Evolutionary conservation across 92 coral and sea anemone genomes (phyloP), one percentile per base, ranked within the genome.

Genomic region (Palythoa grandiflora): DNA sequence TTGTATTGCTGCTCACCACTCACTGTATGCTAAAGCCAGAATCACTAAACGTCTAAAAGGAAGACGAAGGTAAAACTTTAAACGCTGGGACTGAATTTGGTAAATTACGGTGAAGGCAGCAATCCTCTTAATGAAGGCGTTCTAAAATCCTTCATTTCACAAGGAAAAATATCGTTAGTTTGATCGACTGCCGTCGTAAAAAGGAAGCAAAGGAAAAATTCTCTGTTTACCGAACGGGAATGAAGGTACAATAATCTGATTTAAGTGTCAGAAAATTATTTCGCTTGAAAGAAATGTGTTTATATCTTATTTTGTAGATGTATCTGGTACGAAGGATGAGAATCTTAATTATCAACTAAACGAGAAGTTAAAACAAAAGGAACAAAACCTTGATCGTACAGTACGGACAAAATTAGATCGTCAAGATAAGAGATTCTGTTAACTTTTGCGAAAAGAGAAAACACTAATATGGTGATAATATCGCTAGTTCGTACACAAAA

Each of bases 371-470:
- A 50, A 16, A 66, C 38, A 21, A 81, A 66, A 68, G 73, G 48
- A 15, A 48, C 73, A 81, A 66, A 65, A 35, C 75, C 63, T 81
- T 81, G 75, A 8, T 37, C 44, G 76, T 50, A 68, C 47, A 63
- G 76, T 66, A 66, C 63, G 55, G 59, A 68, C 74, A 81, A 39
- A 61, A 21, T 68, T 47, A 61, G 86, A 81, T 81, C 66, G n/a
- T 52, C 13, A 50, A 47, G 75, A 81, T 81, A 81, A 81, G 37
- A 36, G 47, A 51, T n/a, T 68, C 75, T 19, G 86, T 48, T 81
- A 50, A 51, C 74, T 81, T 47, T 68, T 66, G 21, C 60, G 1
- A 66, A 68, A 68, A n/a, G 55, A 66, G 44, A 61, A 13, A 44
- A 44, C 50, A 65, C 13, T 13, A 37, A 66, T 6, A 20, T 1